Evolutionary conservation across 2,113 vertebrate genomes (phyloP), one percentile per base, ranked within the genome.

Genomic region (Oreocharis arfaki): DNA sequence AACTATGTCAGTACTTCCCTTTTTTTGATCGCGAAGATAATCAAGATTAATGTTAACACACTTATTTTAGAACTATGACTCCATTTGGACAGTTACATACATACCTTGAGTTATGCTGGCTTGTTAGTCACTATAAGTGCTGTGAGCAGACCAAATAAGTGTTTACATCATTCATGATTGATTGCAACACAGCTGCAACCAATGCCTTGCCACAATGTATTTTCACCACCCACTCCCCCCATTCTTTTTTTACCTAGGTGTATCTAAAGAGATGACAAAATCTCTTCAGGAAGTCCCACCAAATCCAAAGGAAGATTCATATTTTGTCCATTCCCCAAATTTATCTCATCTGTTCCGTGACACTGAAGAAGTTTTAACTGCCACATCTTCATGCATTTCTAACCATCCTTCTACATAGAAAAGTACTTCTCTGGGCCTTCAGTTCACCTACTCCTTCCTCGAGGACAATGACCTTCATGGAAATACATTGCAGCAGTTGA

Each of bases 131-230:
- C 32, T 35, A 5, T 7, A 49, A 65, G 32, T 3, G 28, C 59
- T 81, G 22, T 1, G 1, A 61, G 19, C 42, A 41, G 41, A 28
- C 1, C 1, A 33, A 75, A 0, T 39, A 64, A 55, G 13, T 7
- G 1, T 57, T 28, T 65, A 27, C 8, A 10, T 22, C 2, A 4
- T 32, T 85, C 0, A 1, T 21, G 23, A 84, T 0, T 57, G 8
- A 64, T 21, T 27, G 21, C 55, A 63, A 77, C 13, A 67, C 7
- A 84, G 42, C 59, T 84, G 39, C 21, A 90, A 61, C 59, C 22
- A 85, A 30, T 23, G 10, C 16, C 30, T 75, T 75, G 19, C 27
- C n/a, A 79, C n/a, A 79, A 46, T 11, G 47, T 46, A 64, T 33
- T 94, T 84, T 8, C 14, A 53, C 19, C 46, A 44, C 22, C 37